phyloP scores from a whole-genome alignment of 2,113 vertebrate genomes.

The Elachura formosa region DNA sequence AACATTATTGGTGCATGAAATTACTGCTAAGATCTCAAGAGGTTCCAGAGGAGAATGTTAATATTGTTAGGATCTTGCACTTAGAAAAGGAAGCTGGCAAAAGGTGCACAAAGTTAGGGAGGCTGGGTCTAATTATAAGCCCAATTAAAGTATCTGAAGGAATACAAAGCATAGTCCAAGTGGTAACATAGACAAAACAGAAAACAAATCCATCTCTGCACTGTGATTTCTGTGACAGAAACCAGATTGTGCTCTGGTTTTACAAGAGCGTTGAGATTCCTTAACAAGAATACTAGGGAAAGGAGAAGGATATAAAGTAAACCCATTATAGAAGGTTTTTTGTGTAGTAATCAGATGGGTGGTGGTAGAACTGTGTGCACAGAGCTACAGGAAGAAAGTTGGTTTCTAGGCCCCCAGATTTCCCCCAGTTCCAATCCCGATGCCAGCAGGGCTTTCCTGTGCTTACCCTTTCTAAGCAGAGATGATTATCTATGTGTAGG shows the following conservation, averaged over 20 bases:
- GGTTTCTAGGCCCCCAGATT: not conserved
- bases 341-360: not conserved
- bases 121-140: not conserved
- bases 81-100: not conserved
- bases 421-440: not conserved
- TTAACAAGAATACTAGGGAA: not conserved
- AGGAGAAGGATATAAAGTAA: not conserved
- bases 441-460: not conserved
- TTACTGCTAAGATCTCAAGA: conserved; percentile 19
- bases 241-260: conserved; percentile 17
- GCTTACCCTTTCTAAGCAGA: not conserved
- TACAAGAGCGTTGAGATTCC: not conserved
- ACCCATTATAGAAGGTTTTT: not conserved
- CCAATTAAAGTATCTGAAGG: conserved; percentile 20
- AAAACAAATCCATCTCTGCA: not conserved
- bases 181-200: not conserved
- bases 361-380: not conserved
- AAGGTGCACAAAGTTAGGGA: not conserved
- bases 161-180: not conserved
- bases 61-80: conserved; percentile 15
- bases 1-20: conserved; percentile 26
- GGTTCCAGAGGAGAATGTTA: conserved; percentile 6
- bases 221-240: conserved; percentile 32
- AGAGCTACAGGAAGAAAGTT: not conserved
- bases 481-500: not conserved